Evolutionary conservation across 2,888 invertebrate genomes (phyloP).

Genomic region (Lasioglossum leucozonium): DNA sequence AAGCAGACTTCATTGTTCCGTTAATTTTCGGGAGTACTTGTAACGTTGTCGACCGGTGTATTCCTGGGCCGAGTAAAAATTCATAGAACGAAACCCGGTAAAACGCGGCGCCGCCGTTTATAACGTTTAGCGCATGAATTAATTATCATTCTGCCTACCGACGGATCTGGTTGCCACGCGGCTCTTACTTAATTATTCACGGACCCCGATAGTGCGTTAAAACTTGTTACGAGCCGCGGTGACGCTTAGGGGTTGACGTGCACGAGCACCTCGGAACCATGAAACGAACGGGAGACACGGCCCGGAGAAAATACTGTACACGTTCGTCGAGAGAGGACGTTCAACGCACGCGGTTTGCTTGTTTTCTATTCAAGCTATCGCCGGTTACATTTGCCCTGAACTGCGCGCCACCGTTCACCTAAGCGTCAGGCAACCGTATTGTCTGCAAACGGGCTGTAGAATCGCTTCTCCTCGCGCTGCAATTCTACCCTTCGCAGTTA

Average conservation of each 20-base stretch:
- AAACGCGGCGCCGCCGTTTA: conserved; percentile 48
- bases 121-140: conserved; percentile 54
- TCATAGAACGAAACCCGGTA: conserved; percentile 27
- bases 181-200: conserved; percentile 48
- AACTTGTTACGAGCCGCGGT: conserved; percentile 43
- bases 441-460: not conserved
- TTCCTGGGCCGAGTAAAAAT: conserved; percentile 41
- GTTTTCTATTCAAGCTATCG: conserved; percentile 21
- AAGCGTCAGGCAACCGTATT: conserved; percentile 2
- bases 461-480: not conserved
- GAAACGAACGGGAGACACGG: not conserved
- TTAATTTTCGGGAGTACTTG: not conserved
- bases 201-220: conserved; percentile 50
- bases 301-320: not conserved
- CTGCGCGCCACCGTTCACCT: not conserved
- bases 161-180: not conserved
- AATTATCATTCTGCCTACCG: conserved; percentile 36
- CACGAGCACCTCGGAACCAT: not conserved
- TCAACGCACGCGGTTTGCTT: not conserved
- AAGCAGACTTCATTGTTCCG: not conserved
- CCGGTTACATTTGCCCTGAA: not conserved
- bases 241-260: not conserved
- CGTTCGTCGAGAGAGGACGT: not conserved
- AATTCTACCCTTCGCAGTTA: not conserved
- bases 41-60: not conserved